A percentile compares a stretch with the other conserved stretches of the same genome.
These are phyloP conservation scores for Tachypleus tridentatus DNA, from an alignment of 1,140 invertebrate genomes.

Conservation along the genomic window DNA sequence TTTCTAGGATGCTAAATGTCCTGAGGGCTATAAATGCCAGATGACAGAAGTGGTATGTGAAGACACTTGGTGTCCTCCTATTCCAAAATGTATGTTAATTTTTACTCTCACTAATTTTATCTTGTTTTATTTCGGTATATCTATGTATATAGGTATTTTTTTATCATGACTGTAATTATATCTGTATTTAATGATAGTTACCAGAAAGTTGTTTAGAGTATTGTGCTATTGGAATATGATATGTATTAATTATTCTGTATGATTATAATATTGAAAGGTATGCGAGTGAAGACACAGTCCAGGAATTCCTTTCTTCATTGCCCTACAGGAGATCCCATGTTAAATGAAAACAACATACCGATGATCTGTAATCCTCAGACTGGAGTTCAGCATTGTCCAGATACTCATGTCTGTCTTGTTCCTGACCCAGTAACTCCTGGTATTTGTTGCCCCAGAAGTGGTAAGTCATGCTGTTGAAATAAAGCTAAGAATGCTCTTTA, in stretches of 20 bases:
- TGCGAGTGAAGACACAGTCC: too few species aligned
- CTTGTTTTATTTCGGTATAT: too few species aligned
- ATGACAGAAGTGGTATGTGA: slow-evolving; percentile 68
- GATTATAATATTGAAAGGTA: too few species aligned
- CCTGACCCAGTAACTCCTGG: slow-evolving; percentile 5
- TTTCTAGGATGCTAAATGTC: slow-evolving; percentile 44
- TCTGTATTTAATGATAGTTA: too few species aligned
- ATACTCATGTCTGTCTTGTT: slow-evolving; percentile 9
- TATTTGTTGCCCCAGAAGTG: slow-evolving; percentile 14
- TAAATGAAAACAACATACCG: slow-evolving; percentile 18
- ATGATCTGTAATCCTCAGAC: slow-evolving; percentile 24
- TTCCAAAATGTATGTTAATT: slow-evolving; percentile 55
- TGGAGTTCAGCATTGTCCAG: slow-evolving; percentile 12
- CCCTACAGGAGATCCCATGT: slow-evolving; percentile 21
- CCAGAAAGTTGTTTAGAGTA: too few species aligned
- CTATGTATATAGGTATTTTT: too few species aligned
- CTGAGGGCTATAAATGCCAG: slow-evolving; percentile 49
- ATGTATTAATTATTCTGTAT: too few species aligned
- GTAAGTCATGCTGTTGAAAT: slow-evolving; percentile 9
- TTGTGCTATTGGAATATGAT: too few species aligned
- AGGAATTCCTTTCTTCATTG: slow-evolving; percentile 10
- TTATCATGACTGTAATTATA: too few species aligned
- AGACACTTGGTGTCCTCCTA: slow-evolving; percentile 61
- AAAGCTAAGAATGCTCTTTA: background rate
- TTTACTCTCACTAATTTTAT: background rate